Evolutionary conservation across 2,888 invertebrate genomes (phyloP).

Genomic region (Blastobasis lacticolella): DNA sequence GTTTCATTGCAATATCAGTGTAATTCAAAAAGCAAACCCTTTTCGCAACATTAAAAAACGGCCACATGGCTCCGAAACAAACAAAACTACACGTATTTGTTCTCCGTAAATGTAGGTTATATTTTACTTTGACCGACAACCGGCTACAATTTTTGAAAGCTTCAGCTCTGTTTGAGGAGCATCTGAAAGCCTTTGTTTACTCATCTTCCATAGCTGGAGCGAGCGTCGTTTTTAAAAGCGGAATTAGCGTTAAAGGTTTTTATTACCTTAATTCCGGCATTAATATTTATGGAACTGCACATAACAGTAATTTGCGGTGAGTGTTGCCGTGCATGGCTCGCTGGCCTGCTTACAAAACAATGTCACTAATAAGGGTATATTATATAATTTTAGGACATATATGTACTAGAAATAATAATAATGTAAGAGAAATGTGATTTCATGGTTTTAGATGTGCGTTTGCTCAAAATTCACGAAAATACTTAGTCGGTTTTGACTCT

Average conservation of each 20-base stretch:
- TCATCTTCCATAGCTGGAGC: constrained; percentile 7
- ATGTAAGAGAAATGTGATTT: no score
- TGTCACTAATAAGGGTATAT: no score
- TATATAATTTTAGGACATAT: no score
- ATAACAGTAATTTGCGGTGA: not conserved
- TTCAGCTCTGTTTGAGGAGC: constrained; percentile 17
- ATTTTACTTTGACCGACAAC: constrained; percentile 22
- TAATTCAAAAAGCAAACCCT: no score
- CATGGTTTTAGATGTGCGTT: no score
- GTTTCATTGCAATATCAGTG: no score
- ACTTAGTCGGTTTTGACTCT: no score
- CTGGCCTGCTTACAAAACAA: no score
- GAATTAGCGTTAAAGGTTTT: not conserved
- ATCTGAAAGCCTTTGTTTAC: constrained; percentile 17
- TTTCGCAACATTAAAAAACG: no score
- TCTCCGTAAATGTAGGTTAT: constrained; percentile 19
- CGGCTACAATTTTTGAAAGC: constrained; percentile 24
- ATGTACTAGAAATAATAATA: no score
- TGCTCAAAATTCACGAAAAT: no score
- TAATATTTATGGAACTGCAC: not conserved
- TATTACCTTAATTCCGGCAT: not conserved
- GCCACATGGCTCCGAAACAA: constrained; percentile 3
- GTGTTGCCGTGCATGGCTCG: no score
- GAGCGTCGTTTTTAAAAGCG: not conserved
- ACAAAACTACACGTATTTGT: constrained; percentile 15